Percentiles rank a stretch among this genome's conserved stretches.
Conservation (phyloP, 2,113 vertebrate species). For the Epinephelus fuscoguttatus region DNA sequence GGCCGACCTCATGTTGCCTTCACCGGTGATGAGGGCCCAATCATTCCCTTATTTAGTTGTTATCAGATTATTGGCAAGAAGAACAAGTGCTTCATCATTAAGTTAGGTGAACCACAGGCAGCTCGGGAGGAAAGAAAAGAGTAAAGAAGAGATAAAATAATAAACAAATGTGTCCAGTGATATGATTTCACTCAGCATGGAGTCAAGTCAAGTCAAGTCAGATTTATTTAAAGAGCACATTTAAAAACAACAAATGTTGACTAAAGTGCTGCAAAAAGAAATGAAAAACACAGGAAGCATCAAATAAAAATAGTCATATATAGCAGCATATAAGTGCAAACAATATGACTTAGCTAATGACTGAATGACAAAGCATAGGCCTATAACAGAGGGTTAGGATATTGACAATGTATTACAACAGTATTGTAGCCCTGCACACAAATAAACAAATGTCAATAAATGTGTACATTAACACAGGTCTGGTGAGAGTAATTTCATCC, state of each 20-base stretch:
- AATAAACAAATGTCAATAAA: too few relatives aligned
- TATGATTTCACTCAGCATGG: slow-evolving; percentile 10
- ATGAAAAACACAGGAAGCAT: too few relatives aligned
- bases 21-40: slow-evolving; percentile 24
- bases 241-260: too few relatives aligned
- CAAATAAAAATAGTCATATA: too few relatives aligned
- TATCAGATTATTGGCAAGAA: slow-evolving; percentile 55
- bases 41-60: slow-evolving; percentile 52
- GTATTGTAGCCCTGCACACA: too few relatives aligned
- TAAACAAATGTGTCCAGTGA: background rate
- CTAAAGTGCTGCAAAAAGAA: too few relatives aligned
- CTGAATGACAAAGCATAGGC: too few relatives aligned
- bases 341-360: too few relatives aligned
- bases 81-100: slow-evolving; percentile 43
- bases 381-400: too few relatives aligned
- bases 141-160: slow-evolving; percentile 8
- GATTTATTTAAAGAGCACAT: too few relatives aligned
- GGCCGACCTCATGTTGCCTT: slow-evolving; percentile 9
- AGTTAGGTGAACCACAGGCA: slow-evolving; percentile 13
- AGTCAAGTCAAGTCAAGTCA: background rate
- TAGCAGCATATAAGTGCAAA: too few relatives aligned
- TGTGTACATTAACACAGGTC: background rate
- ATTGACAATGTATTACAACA: too few relatives aligned
- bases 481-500: background rate
- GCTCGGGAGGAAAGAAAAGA: slow-evolving; percentile 36